These are phyloP conservation scores for Lethenteron reissneri DNA, from an alignment of 2,113 vertebrate genomes.

Conservation along the genomic window DNA sequence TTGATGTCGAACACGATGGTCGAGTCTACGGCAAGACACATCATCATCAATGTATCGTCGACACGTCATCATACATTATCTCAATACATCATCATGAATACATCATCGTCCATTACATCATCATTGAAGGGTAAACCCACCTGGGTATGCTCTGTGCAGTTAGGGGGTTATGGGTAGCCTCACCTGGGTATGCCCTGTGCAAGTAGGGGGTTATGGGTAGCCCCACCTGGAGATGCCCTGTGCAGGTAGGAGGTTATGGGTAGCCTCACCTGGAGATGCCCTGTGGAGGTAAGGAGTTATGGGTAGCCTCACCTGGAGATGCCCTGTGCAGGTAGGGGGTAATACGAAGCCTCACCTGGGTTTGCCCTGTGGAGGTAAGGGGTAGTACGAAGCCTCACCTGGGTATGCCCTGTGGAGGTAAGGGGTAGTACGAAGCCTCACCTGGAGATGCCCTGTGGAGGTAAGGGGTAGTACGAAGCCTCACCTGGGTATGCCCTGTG, in stretches of 20 bases:
- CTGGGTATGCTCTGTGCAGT: constrained; percentile 56
- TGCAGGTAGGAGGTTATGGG: too few species aligned
- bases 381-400: too few species aligned
- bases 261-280: constrained; percentile 53
- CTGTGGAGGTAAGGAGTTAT: constrained; percentile 44
- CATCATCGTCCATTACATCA: background rate
- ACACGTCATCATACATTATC: background rate
- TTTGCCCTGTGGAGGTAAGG: too few species aligned
- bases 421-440: constrained; percentile 14
- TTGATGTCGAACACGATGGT: constrained; percentile 96
- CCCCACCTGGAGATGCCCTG: too few species aligned
- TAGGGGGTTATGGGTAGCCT: constrained; percentile 18
- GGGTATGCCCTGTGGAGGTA: constrained; percentile 58
- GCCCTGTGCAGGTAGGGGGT: constrained; percentile 51
- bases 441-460: constrained; percentile 84
- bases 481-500: too few species aligned
- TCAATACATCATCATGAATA: background rate
- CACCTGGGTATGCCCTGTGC: constrained; percentile 82
- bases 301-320: constrained; percentile 40
- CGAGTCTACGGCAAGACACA: constrained; percentile 32
- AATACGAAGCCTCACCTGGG: too few species aligned
- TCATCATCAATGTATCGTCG: too few species aligned
- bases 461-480: constrained; percentile 12
- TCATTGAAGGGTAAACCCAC: background rate
- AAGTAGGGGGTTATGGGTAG: constrained; percentile 24